Evolutionary conservation across 2,113 vertebrate species (phyloP), one percentile per base, ranked within the genome.

Genomic region (Scomber japonicus): DNA sequence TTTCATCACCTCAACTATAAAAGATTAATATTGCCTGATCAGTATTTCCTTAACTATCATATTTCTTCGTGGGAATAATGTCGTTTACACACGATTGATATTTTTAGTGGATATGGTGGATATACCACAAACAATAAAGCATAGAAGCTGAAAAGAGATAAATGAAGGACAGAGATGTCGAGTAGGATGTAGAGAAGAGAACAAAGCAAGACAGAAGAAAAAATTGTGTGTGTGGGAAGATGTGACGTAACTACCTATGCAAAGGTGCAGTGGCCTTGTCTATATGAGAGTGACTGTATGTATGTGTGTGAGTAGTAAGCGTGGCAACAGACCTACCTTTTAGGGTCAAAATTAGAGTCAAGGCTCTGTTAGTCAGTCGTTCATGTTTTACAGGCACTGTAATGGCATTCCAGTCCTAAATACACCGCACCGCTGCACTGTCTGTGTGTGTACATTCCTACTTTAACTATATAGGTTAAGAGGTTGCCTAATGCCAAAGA

Each of bases 341-440:
- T 89, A 83, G 69, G 80, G 86, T 82, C 71, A 86, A 82, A 80
- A 81, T 66, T 66, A 74, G 66, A 83, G 45, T 3, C 56, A 56
- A 21, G 64, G 44, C 76, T 84, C 51, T 84, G 75, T 70, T 66
- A 79, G 76, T 73, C 63, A 61, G 78, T 75, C 11, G 44, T 17
- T 64, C 71, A 64, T 84, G 80, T 81, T 82, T 91, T 81, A 88
- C 78, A 89, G 88, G 77, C 59, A 78, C 66, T 66, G 78, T 83
- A 80, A 88, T 83, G 69, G 48, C 85, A 85, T 90, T 90, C 88
- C 78, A 77, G 63, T 24, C 81, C 57, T 82, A 78, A 80, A 86
- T 59, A 80, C 81, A 75, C 68, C 50, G 65, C 75, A 60, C 62
- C 51, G 40, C n/a, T 59, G 44, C 53, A 61, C 81, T 24, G 62